Percentiles rank a stretch among this genome's conserved stretches.
phyloP scores from a whole-genome alignment of 2,797 vertebrate species.

The Myotis findleyi region DNA sequence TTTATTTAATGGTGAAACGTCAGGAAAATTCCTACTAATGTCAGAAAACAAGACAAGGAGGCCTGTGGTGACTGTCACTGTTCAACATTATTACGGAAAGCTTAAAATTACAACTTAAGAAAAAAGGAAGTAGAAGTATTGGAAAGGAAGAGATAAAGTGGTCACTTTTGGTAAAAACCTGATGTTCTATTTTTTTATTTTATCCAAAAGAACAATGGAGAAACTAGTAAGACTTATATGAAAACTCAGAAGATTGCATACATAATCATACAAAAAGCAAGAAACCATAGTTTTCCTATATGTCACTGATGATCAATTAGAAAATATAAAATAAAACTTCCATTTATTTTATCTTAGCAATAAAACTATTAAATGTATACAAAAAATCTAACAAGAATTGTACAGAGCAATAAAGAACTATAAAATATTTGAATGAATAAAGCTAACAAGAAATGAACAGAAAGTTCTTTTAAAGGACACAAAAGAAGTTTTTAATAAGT shows the following conservation, averaged over 20 bases:
- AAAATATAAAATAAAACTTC: neutral
- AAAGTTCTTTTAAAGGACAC: neutral
- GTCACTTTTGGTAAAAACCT: neutral
- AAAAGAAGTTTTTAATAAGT: constrained; percentile 4
- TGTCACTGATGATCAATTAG: neutral
- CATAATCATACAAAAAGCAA: neutral
- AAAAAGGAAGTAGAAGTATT: neutral
- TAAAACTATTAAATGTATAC: neutral
- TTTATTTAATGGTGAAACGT: neutral
- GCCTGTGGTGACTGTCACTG: neutral
- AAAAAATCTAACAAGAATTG: neutral
- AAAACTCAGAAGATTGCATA: neutral
- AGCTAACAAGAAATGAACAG: neutral
- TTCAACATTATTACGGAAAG: neutral
- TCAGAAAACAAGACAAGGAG: neutral
- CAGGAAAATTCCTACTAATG: neutral
- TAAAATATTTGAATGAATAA: neutral
- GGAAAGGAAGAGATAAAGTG: neutral
- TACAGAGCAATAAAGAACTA: neutral
- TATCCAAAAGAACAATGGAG: neutral
- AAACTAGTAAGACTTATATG: neutral
- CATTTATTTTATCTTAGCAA: neutral
- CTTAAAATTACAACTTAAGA: neutral
- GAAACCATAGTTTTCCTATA: neutral
- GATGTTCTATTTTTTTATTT: neutral